A percentile compares a stretch with the other conserved stretches of the same genome.
phyloP scores from a whole-genome alignment of 2,113 vertebrate species.

The Cyrtonyx montezumae region DNA sequence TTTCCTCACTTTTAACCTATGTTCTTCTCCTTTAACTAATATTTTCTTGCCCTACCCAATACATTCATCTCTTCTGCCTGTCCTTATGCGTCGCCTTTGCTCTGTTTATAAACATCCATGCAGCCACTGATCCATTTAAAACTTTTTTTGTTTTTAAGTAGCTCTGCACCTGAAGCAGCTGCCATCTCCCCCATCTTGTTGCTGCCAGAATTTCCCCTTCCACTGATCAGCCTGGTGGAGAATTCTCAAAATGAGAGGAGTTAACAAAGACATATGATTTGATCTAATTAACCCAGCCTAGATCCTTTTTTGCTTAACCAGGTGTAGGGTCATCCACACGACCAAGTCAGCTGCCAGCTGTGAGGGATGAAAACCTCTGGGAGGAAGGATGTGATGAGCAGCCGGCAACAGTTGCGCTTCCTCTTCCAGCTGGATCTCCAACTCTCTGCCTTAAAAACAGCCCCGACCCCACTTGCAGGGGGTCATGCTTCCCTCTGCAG shows the following conservation, averaged over 20 bases:
- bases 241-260: background rate
- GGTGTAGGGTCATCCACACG: conserved; percentile 15
- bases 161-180: background rate
- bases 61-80: background rate
- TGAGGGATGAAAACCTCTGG: conserved; percentile 20
- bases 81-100: background rate
- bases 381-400: conserved; percentile 45
- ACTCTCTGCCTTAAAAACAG: background rate
- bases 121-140: background rate
- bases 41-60: background rate
- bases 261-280: conserved; percentile 23
- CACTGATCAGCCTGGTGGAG: background rate
- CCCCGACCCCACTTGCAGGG: background rate
- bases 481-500: background rate
- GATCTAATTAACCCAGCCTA: conserved; percentile 45
- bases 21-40: background rate
- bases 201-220: background rate
- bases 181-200: background rate
- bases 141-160: background rate
- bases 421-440: conserved; percentile 47
- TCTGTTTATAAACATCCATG: background rate
- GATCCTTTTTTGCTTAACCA: conserved; percentile 13
- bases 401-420: background rate
- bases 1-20: background rate
- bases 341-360: conserved; percentile 32